These are phyloP conservation scores for Papilio glaucus DNA, from an alignment of 1,140 invertebrate genomes.

Conservation along the genomic window DNA sequence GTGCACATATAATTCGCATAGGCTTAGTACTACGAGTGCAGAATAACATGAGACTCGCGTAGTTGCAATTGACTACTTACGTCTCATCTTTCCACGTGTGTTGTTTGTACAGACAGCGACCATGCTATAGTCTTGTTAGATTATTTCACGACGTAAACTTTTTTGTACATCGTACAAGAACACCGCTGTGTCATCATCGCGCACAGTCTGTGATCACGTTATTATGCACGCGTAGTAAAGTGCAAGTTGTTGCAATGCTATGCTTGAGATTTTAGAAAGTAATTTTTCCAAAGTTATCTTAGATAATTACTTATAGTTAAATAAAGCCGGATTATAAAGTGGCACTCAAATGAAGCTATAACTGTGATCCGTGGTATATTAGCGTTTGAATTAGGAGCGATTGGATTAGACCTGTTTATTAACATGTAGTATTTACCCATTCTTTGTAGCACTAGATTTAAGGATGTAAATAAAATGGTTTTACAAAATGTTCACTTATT, in stretches of 20 bases:
- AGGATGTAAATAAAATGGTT: neutral
- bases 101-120: no score
- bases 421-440: neutral
- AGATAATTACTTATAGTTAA: constrained; percentile 1
- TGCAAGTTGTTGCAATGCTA: neutral
- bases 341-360: constrained; percentile 29
- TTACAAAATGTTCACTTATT: neutral
- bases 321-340: constrained; percentile 1
- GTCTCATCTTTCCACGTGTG: no score
- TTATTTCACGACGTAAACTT: no score
- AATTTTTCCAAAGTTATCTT: neutral
- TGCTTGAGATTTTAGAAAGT: neutral
- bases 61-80: no score
- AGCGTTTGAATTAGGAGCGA: neutral
- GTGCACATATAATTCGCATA: no score
- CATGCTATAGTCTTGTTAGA: no score
- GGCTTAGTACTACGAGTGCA: no score
- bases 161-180: no score
- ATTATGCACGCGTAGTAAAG: neutral
- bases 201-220: no score
- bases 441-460: neutral
- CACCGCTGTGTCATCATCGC: no score
- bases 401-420: neutral
- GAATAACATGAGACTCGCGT: no score
- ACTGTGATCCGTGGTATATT: constrained; percentile 20